phyloP scores from a whole-genome alignment of 2,113 vertebrate genomes.

The Barnardius zonarius region DNA sequence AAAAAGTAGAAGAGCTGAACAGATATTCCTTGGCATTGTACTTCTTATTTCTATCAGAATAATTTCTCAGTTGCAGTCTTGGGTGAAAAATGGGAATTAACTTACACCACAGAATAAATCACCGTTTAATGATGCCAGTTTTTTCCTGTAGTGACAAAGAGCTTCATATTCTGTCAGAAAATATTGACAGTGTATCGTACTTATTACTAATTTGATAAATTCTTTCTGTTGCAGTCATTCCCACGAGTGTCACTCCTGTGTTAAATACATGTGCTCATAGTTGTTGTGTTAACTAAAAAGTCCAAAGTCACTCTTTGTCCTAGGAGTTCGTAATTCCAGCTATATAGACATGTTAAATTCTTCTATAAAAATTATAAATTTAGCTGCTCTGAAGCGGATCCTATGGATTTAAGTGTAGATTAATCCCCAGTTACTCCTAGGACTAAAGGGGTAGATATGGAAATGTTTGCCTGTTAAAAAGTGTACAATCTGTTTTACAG shows the following conservation, averaged over 20 bases:
- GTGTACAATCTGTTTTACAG: accelerated
- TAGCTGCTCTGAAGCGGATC: not conserved
- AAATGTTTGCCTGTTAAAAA: not conserved
- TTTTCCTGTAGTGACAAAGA: not conserved
- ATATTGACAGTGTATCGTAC: not conserved
- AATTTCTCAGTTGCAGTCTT: not conserved
- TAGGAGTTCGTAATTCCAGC: not conserved
- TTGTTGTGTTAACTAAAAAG: not conserved
- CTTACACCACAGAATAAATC: not conserved
- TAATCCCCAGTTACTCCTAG: not conserved
- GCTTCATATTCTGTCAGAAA: not conserved
- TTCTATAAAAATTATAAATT: not conserved
- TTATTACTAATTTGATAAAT: not conserved
- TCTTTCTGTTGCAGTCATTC: not conserved
- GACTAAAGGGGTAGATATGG: not conserved
- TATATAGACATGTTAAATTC: not conserved
- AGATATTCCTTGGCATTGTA: not conserved
- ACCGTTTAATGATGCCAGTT: not conserved
- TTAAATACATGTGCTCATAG: not conserved
- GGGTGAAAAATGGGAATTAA: not conserved
- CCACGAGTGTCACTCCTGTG: not conserved
- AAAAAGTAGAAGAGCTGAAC: not conserved
- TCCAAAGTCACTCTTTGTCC: not conserved
- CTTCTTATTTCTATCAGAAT: not conserved
- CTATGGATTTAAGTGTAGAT: not conserved